phyloP scores from a whole-genome alignment of 2,113 vertebrate genomes.

The Egretta garzetta region DNA sequence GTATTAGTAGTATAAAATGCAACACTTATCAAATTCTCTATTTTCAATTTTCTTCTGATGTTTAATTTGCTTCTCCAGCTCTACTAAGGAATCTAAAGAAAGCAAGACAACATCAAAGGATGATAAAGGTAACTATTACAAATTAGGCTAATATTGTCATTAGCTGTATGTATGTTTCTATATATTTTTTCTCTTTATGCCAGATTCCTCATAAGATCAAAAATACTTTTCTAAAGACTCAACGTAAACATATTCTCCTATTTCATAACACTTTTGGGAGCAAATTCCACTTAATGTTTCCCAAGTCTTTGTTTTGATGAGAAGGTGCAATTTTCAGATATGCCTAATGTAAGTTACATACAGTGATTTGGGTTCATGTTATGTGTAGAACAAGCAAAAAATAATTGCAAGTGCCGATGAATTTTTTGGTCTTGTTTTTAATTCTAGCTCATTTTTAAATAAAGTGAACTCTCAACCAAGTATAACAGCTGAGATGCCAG shows the following conservation, averaged over 20 bases:
- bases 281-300: background rate
- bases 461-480: background rate
- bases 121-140: constrained; percentile 88
- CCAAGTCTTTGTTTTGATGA: background rate
- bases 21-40: constrained; percentile 52
- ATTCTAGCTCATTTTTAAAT: background rate
- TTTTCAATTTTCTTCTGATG: constrained; percentile 83
- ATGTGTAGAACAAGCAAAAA: background rate
- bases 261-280: background rate
- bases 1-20: constrained; percentile 66
- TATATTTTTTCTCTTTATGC: background rate
- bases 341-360: background rate
- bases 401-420: background rate
- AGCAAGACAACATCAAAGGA: constrained; percentile 91
- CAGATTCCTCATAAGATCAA: background rate
- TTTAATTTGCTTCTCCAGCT: constrained; percentile 88
- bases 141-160: background rate
- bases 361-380: background rate
- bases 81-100: constrained; percentile 93
- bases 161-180: background rate
- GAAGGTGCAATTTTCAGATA: background rate
- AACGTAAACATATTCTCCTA: background rate
- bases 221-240: background rate
- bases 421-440: background rate
- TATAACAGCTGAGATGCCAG: background rate